These are phyloP conservation scores for Autographa pulchrina DNA, from an alignment of 2,888 invertebrate genomes.

Conservation along the genomic window DNA sequence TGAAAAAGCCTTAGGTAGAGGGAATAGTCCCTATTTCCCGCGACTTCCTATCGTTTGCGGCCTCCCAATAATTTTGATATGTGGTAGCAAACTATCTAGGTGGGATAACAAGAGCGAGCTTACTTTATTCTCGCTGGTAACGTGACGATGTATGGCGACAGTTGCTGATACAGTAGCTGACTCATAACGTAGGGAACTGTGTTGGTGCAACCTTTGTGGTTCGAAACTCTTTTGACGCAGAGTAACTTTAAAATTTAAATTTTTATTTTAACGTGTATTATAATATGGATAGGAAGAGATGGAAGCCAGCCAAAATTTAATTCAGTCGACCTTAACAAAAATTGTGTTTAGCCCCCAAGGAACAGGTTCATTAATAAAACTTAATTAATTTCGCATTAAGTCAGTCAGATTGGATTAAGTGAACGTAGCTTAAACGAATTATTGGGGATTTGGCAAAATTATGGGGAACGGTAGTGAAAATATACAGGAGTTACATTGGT, in stretches of 20 bases:
- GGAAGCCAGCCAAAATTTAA: constrained; percentile 24
- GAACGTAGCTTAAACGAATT: constrained; percentile 83
- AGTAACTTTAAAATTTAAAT: neutral
- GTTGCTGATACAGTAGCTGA: constrained; percentile 59
- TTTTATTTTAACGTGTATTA: too few relatives aligned
- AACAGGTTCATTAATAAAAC: constrained; percentile 81
- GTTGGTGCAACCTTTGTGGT: constrained; percentile 13
- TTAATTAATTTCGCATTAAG: constrained; percentile 86
- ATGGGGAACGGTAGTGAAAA: constrained; percentile 70
- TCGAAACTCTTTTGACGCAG: neutral
- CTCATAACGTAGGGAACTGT: constrained; percentile 34
- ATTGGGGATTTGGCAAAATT: constrained; percentile 82
- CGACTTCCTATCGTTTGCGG: neutral
- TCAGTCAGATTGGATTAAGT: constrained; percentile 82
- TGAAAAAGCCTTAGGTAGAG: neutral
- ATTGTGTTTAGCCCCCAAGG: constrained; percentile 49
- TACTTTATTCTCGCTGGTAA: constrained; percentile 54
- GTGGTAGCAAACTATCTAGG: constrained; percentile 59
- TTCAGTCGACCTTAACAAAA: constrained; percentile 48
- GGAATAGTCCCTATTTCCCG: neutral
- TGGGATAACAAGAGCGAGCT: constrained; percentile 57
- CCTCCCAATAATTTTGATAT: constrained; percentile 56
- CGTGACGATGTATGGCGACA: constrained; percentile 54
- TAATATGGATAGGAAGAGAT: neutral
- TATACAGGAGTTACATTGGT: constrained; percentile 50